A percentile compares a stretch with the other conserved stretches of the same genome.
phyloP scores from a whole-genome alignment of 2,888 invertebrate genomes.

The Microctonus hyperodae region DNA sequence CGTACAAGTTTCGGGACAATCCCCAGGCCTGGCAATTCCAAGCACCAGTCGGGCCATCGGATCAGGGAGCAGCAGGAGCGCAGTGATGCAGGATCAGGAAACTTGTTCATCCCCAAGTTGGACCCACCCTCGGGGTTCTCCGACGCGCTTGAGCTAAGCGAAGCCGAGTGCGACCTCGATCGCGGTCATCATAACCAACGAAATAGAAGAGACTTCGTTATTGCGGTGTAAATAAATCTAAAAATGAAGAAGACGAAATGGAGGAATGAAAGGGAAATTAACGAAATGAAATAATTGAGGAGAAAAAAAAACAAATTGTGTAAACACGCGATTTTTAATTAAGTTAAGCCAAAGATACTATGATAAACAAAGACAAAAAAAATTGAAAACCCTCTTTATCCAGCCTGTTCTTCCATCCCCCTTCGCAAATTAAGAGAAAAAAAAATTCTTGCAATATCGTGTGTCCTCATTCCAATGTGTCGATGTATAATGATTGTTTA shows the following conservation, averaged over 20 bases:
- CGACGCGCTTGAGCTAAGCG: slow-evolving; percentile 68
- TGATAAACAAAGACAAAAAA: slow-evolving; percentile 11
- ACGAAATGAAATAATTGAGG: too few species aligned
- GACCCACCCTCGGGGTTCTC: slow-evolving; percentile 87
- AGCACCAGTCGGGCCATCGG: slow-evolving; percentile 61
- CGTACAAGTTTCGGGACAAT: slow-evolving; percentile 62
- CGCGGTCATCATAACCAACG: slow-evolving; percentile 60
- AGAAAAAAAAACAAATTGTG: not conserved
- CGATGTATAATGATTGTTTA: slow-evolving; percentile 31
- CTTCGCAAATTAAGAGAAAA: slow-evolving; percentile 20
- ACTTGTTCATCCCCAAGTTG: slow-evolving; percentile 62
- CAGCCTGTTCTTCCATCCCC: slow-evolving; percentile 17
- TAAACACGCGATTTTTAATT: slow-evolving; percentile 4
- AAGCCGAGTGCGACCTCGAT: slow-evolving; percentile 69
- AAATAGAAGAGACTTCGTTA: slow-evolving; percentile 61
- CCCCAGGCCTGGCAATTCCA: slow-evolving; percentile 60
- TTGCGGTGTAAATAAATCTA: slow-evolving; percentile 61
- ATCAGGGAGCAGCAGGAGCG: slow-evolving; percentile 59
- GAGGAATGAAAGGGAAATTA: slow-evolving; percentile 14
- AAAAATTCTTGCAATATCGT: slow-evolving; percentile 15
- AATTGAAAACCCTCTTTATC: slow-evolving; percentile 14
- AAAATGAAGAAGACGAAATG: slow-evolving; percentile 30
- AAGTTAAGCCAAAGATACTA: slow-evolving; percentile 5
- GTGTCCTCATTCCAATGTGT: slow-evolving; percentile 30
- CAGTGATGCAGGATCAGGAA: slow-evolving; percentile 60